Conservation (phyloP, 2,113 vertebrate genomes). For the Chamaea fasciata region DNA sequence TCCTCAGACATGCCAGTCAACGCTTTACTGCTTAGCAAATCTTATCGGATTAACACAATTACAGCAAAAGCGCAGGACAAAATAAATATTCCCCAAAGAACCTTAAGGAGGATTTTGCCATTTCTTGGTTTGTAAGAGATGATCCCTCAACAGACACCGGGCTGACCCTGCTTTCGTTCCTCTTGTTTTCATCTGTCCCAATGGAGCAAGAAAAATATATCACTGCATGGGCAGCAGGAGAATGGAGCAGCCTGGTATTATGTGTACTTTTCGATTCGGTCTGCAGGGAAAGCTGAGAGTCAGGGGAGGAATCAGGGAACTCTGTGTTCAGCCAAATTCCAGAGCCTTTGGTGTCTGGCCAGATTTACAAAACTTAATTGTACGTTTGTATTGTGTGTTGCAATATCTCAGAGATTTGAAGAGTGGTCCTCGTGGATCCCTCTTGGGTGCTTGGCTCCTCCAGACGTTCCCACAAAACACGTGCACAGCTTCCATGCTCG, state of each 20-base stretch:
- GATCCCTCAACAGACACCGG: constrained; percentile 49
- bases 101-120: constrained; percentile 28
- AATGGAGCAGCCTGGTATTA: constrained; percentile 4
- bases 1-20: constrained; percentile 28
- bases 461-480: neutral
- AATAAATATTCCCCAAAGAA: constrained; percentile 40
- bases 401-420: neutral
- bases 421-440: neutral
- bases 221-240: neutral
- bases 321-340: constrained; percentile 47
- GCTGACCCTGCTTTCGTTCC: neutral
- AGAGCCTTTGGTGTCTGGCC: constrained; percentile 32
- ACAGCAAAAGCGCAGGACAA: neutral
- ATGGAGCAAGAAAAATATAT: constrained; percentile 18
- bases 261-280: constrained; percentile 2
- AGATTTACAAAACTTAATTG: constrained; percentile 29
- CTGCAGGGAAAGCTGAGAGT: constrained; percentile 20
- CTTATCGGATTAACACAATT: constrained; percentile 52
- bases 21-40: constrained; percentile 36
- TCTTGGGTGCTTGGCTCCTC: neutral
- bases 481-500: neutral
- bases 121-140: constrained; percentile 51
- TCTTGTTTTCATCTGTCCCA: constrained; percentile 33
- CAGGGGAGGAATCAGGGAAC: constrained; percentile 15
- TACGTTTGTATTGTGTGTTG: neutral